Conservation (phyloP, 2,888 invertebrate genomes). For the Stictocephala bisonia region DNA sequence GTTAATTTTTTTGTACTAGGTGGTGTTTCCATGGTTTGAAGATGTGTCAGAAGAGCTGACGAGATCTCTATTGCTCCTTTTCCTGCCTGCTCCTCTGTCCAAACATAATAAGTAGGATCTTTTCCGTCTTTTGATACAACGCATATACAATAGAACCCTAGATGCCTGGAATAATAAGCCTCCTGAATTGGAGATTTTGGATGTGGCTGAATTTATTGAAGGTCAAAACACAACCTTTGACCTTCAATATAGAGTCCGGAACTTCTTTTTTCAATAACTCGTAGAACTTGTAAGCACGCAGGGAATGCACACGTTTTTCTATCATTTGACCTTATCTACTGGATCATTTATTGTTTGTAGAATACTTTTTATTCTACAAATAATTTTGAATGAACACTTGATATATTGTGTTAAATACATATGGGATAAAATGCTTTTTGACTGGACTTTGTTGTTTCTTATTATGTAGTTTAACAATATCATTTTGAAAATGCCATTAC, state of each 20-base stretch:
- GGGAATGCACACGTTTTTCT: constrained; percentile 4
- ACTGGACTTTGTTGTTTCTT: background rate
- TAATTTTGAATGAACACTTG: background rate
- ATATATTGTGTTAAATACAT: background rate
- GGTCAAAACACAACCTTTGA: background rate
- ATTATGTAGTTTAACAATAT: background rate
- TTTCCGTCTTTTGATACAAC: background rate
- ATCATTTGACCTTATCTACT: background rate
- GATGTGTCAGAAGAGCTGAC: background rate
- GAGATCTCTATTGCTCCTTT: background rate
- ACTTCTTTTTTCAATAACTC: constrained; percentile 4
- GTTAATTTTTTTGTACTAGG: background rate
- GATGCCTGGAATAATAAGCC: background rate
- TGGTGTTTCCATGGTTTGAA: background rate
- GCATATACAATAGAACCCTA: background rate
- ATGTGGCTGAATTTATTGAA: background rate
- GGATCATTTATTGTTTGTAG: background rate
- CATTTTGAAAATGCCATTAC: background rate
- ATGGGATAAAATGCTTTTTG: background rate
- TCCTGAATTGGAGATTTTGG: background rate
- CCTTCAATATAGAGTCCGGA: background rate
- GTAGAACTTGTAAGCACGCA: constrained; percentile 34
- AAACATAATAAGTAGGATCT: background rate
- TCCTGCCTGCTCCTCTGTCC: constrained; percentile 4
- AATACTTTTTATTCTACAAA: background rate